Conservation (phyloP, 2,113 vertebrate species). For the Pseudorectes ferrugineus region DNA sequence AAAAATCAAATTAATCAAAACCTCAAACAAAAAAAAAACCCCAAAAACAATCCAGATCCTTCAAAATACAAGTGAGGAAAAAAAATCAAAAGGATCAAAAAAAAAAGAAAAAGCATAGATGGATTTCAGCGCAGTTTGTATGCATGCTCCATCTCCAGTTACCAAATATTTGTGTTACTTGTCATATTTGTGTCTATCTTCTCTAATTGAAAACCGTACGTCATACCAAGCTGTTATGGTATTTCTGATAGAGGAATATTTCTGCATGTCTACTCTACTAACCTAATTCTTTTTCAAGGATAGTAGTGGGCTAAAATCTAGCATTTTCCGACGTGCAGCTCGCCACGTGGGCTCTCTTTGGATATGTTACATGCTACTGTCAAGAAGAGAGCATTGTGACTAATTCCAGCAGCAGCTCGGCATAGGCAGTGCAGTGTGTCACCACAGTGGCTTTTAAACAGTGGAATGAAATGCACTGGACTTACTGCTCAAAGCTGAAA, state of each 20-base stretch:
- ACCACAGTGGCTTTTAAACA: neutral
- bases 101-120: neutral
- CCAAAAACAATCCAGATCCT: neutral
- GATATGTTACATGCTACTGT: fast-evolving
- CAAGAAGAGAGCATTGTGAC: fast-evolving
- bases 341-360: neutral
- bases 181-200: neutral
- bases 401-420: neutral
- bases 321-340: neutral
- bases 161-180: neutral
- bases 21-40: neutral
- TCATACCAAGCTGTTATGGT: neutral
- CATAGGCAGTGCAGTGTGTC: neutral
- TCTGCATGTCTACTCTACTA: neutral
- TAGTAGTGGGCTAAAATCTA: neutral
- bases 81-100: neutral
- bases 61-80: neutral
- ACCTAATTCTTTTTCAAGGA: neutral
- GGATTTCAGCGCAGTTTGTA: neutral
- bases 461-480: neutral
- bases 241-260: neutral
- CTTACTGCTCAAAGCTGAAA: neutral
- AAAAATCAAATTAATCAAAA: neutral
- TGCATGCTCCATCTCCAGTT: neutral
- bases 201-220: neutral